Conservation (phyloP, 2,888 invertebrate genomes). For the Blastobasis adustella region DNA sequence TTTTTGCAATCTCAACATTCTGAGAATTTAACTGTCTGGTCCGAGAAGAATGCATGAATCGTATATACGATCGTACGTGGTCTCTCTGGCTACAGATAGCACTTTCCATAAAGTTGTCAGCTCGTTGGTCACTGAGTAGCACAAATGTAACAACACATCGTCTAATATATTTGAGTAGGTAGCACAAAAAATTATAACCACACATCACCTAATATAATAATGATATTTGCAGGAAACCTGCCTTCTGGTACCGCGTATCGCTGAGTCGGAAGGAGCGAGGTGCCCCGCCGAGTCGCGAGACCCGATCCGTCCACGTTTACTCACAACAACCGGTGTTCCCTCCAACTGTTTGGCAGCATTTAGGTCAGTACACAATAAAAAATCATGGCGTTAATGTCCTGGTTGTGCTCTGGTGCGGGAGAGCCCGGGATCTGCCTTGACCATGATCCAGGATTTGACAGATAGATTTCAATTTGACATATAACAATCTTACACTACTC, state of each 20-base stretch:
- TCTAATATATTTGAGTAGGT: not conserved
- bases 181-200: not conserved
- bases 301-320: slow-evolving; percentile 46
- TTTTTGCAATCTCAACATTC: too few species aligned
- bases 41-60: too few species aligned
- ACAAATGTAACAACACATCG: not conserved
- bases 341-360: slow-evolving; percentile 55
- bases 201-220: not conserved
- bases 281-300: slow-evolving; percentile 33
- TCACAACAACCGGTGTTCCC: slow-evolving; percentile 67
- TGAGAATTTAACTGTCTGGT: too few species aligned
- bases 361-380: slow-evolving; percentile 33
- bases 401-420: not conserved
- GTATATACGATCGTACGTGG: too few species aligned
- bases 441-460: too few species aligned
- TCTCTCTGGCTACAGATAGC: not conserved
- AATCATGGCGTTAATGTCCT: not conserved
- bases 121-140: not conserved
- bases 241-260: slow-evolving; percentile 60
- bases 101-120: not conserved
- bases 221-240: slow-evolving; percentile 44
- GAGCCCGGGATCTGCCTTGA: too few species aligned
- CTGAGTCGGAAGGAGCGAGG: slow-evolving; percentile 39
- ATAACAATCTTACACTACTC: too few species aligned
- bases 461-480: too few species aligned